Percentiles rank a stretch among this genome's conserved stretches.
These are phyloP conservation scores for Philhelius pedissequus DNA, from an alignment of 2,888 invertebrate species.

Conservation along the genomic window DNA sequence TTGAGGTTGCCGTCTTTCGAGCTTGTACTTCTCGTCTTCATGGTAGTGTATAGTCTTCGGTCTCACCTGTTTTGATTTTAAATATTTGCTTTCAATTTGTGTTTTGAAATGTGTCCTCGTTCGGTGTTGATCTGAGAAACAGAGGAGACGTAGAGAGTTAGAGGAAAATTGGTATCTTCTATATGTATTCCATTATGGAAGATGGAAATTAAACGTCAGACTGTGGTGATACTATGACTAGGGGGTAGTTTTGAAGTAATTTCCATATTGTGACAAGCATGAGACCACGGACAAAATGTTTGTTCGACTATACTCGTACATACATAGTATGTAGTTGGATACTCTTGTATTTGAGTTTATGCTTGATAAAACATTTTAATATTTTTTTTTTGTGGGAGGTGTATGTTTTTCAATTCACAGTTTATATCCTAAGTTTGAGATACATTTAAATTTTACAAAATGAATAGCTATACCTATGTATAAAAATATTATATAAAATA, in stretches of 20 bases:
- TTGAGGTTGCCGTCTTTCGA: neutral
- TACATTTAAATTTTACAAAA: neutral
- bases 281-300: constrained; percentile 7
- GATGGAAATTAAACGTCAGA: constrained; percentile 64
- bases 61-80: constrained; percentile 64
- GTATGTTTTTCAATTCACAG: neutral
- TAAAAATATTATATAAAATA: neutral
- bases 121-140: neutral
- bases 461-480: neutral
- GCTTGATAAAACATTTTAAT: neutral
- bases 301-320: neutral
- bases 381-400: neutral
- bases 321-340: neutral
- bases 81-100: constrained; percentile 69
- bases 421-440: neutral
- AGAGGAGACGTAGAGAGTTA: neutral
- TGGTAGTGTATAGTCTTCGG: constrained; percentile 6
- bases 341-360: neutral
- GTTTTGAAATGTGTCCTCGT: constrained; percentile 56
- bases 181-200: constrained; percentile 34
- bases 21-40: neutral
- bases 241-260: constrained; percentile 19
- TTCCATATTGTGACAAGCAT: constrained; percentile 21
- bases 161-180: neutral
- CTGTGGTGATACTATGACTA: constrained; percentile 22